Base-by-base conservation (phyloP, 2,797 vertebrate genomes). In the Lacerta agilis region DNA sequence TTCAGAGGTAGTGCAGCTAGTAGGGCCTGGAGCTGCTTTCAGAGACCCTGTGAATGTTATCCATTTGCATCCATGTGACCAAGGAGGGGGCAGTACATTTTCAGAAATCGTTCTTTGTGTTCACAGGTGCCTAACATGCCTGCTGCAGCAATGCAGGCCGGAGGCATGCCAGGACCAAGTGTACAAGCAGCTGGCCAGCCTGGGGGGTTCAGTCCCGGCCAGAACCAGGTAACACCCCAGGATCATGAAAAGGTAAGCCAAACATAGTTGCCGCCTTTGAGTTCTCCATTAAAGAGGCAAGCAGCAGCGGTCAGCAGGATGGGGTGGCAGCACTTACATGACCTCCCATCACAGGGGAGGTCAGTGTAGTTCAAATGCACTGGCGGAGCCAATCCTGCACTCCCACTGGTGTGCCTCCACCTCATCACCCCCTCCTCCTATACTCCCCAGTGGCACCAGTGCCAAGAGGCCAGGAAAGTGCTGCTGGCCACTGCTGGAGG, bases 211-310 rank as follows among this genome's bases (percentile, higher is more conserved):
- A 99, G 98, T 94, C 98, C 98, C 10, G 98, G 98, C 3, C 98
- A 99, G 95, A 98, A 95, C 93, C 98, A 99, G 76, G 98, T 99
- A 83, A 98, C 99, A 9, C 98, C 99, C 4, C 98, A 99, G 94
- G 99, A 99, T 95, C 99, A 99, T 0, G 99, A 99, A 95, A 99
- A 99, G 98, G 98, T 99, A 89, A 96, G 95, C 33, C 1, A 66
- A 7, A 18, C 64, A 29, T 20, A 2, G 2, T 33, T 75, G 15
- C 23, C 33, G 1, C 36, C 67, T n/a, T 69, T 36, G 67, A 2
- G 27, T 15, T 38, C 41, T 85, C 29, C 18, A 38, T 43, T 45
- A 17, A 27, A 41, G 58, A 38, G 20, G 17, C 73, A 69, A 69
- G 67, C 29, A n/a, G 67, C 9, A 69, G 67, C 9, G 11, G 69